Percentiles rank a stretch among this genome's conserved stretches.
phyloP scores from a whole-genome alignment of 2,113 vertebrate genomes.

The Cyanoliseus patagonus region DNA sequence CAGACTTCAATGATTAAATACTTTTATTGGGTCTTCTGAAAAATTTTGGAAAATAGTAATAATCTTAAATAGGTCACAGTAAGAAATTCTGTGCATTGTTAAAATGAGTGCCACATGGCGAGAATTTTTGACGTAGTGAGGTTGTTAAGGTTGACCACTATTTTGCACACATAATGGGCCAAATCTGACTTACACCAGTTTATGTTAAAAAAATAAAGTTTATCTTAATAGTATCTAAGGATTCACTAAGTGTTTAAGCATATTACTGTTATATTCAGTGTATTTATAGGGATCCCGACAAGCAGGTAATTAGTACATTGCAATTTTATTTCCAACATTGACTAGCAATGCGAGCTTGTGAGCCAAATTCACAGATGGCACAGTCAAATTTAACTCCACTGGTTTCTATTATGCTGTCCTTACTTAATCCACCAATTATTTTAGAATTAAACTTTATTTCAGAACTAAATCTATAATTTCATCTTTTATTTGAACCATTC shows the following conservation, averaged over 20 bases:
- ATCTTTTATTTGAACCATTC: not conserved
- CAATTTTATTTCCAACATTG: not conserved
- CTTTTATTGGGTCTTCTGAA: not conserved
- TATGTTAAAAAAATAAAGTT: not conserved
- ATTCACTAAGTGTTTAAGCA: not conserved
- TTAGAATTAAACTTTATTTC: not conserved
- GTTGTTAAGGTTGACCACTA: not conserved
- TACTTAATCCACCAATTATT: not conserved
- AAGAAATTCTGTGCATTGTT: not conserved
- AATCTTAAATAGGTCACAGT: not conserved
- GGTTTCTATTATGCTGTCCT: not conserved
- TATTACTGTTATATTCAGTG: not conserved
- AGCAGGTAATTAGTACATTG: not conserved
- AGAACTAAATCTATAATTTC: not conserved
- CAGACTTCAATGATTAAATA: not conserved
- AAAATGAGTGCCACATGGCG: not conserved
- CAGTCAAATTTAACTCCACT: not conserved
- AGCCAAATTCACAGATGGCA: conserved; percentile 4
- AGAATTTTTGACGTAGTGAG: not conserved
- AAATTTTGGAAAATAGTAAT: not conserved
- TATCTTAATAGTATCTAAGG: not conserved
- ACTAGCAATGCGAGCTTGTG: not conserved
- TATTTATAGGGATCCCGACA: not conserved
- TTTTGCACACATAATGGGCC: not conserved
- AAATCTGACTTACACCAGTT: not conserved